Conservation (phyloP, 2,113 vertebrate genomes). For the Aix galericulata region DNA sequence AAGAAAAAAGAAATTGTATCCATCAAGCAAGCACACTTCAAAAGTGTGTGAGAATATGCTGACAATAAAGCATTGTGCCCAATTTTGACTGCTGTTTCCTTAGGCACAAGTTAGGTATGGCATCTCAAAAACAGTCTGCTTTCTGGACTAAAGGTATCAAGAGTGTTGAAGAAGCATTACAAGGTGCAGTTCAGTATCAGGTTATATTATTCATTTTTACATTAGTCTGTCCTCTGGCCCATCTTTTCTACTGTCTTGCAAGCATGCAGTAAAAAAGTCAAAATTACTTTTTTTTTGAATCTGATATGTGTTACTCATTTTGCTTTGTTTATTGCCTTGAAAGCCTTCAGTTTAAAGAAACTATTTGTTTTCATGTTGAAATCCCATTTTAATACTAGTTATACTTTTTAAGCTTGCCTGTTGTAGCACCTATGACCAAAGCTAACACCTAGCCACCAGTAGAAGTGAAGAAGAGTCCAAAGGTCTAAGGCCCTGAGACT, state of each 20-base stretch:
- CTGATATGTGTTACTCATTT: neutral
- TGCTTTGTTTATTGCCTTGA: neutral
- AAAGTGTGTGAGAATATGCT: neutral
- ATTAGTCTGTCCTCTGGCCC: neutral
- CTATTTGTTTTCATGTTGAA: neutral
- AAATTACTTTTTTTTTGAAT: neutral
- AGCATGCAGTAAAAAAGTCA: neutral
- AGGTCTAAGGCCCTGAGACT: neutral
- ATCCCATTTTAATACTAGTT: neutral
- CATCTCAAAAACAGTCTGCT: neutral
- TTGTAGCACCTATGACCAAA: neutral
- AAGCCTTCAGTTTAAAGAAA: neutral
- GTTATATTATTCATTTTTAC: neutral
- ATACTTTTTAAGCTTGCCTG: neutral
- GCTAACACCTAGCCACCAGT: neutral
- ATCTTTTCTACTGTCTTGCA: neutral
- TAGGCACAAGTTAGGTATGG: neutral
- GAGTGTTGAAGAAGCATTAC: neutral
- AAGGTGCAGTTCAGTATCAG: neutral
- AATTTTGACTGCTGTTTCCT: constrained; percentile 7
- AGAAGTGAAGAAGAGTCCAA: neutral
- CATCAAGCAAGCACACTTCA: neutral
- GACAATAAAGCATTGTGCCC: neutral
- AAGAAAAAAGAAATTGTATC: neutral
- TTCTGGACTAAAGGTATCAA: neutral